Conservation (phyloP, 1,140 invertebrate species). For the Protaetia brevitarsis region DNA sequence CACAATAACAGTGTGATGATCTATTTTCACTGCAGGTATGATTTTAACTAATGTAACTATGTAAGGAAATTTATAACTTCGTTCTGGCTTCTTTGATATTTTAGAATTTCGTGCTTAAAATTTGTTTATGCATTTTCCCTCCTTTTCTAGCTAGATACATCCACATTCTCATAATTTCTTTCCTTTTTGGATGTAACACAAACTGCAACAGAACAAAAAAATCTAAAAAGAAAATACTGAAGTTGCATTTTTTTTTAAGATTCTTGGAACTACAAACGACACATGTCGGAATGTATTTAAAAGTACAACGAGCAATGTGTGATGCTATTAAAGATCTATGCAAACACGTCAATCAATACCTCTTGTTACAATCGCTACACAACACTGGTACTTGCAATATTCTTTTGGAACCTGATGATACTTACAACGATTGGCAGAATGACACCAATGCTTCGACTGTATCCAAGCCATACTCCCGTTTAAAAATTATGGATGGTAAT, state of each 20-base stretch:
- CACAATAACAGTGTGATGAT: slow-evolving; percentile 59
- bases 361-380: slow-evolving; percentile 68
- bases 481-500: slow-evolving; percentile 44
- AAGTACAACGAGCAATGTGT: slow-evolving; percentile 56
- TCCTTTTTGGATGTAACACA: too few species aligned
- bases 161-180: too few species aligned
- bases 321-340: slow-evolving; percentile 60
- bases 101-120: too few species aligned
- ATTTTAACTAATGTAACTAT: too few species aligned
- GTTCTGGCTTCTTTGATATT: too few species aligned
- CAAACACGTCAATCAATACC: slow-evolving; percentile 69
- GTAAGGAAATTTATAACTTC: too few species aligned
- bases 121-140: too few species aligned
- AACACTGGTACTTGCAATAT: slow-evolving; percentile 68
- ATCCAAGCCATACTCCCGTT: slow-evolving; percentile 33
- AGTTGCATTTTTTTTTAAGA: slow-evolving; percentile 31
- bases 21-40: slow-evolving; percentile 68
- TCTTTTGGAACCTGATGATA: slow-evolving; percentile 65
- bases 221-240: not conserved
- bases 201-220: too few species aligned
- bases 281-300: slow-evolving; percentile 54
- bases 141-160: too few species aligned
- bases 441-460: slow-evolving; percentile 26
- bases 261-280: slow-evolving; percentile 56
- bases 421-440: slow-evolving; percentile 33